phyloP scores from a whole-genome alignment of 2,888 invertebrate species.

The Orchesella flavescens region DNA sequence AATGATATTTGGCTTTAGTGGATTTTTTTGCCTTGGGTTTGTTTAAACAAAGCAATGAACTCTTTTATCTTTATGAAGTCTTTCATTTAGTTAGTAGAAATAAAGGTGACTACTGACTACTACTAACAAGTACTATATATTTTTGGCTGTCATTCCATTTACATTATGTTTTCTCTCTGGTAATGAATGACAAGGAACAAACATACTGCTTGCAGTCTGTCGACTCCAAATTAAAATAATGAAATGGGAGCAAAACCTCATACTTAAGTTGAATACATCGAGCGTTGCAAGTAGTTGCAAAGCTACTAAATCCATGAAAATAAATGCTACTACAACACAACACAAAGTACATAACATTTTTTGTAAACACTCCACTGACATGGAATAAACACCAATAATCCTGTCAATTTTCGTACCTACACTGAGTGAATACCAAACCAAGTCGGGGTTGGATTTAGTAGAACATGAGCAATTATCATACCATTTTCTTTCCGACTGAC shows the following conservation, averaged over 20 bases:
- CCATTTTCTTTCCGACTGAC: background rate
- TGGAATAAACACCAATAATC: constrained; percentile 47
- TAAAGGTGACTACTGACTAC: too few relatives aligned
- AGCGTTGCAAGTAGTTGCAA: too few relatives aligned
- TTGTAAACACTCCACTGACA: constrained; percentile 17
- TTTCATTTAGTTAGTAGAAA: too few relatives aligned
- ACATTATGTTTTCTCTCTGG: background rate
- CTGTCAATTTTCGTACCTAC: constrained; percentile 42
- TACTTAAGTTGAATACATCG: background rate
- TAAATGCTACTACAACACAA: too few relatives aligned
- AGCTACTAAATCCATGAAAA: too few relatives aligned
- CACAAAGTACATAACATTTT: background rate
- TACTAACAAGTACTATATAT: constrained; percentile 14
- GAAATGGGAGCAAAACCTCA: constrained; percentile 36
- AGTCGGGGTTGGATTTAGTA: background rate
- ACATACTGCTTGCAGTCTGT: constrained; percentile 14
- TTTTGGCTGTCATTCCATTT: constrained; percentile 3
- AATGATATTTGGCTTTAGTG: background rate
- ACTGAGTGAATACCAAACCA: background rate
- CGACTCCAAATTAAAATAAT: constrained; percentile 47
- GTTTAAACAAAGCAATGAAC: too few relatives aligned
- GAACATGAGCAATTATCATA: constrained; percentile 8
- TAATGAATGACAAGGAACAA: constrained; percentile 48
- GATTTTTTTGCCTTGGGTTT: constrained; percentile 19
- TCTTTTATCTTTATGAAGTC: too few relatives aligned